A percentile compares a stretch with the other conserved stretches of the same genome.
These are phyloP conservation scores for Omphaloscelis lunosa DNA, from an alignment of 2,888 invertebrate genomes.

Conservation along the genomic window DNA sequence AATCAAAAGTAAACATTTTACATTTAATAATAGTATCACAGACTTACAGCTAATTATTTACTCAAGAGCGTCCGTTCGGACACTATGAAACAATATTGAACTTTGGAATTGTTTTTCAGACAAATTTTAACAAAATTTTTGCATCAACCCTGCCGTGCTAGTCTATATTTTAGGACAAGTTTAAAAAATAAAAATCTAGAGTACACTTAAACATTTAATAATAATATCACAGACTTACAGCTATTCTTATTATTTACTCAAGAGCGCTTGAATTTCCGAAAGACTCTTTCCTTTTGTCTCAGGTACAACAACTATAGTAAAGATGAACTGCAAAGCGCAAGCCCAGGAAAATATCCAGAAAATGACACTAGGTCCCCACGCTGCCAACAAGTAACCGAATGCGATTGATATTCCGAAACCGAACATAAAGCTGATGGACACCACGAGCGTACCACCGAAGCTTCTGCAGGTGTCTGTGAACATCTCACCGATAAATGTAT, in stretches of 20 bases:
- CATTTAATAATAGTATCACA: background rate
- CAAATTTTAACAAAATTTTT: too few relatives aligned
- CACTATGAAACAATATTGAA: background rate
- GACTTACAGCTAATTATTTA: constrained; percentile 3
- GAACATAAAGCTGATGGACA: constrained; percentile 65
- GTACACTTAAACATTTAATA: background rate
- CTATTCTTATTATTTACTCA: constrained; percentile 45
- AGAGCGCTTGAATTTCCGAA: constrained; percentile 70
- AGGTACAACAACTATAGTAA: constrained; percentile 69
- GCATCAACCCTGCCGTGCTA: too few relatives aligned
- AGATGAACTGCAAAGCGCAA: constrained; percentile 63
- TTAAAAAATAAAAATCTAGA: background rate
- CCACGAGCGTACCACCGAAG: constrained; percentile 65
- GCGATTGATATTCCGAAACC: constrained; percentile 68
- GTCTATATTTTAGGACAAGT: background rate
- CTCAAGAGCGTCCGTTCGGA: background rate
- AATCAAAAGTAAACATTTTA: background rate
- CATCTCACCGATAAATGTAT: constrained; percentile 73
- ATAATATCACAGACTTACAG: background rate
- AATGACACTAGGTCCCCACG: constrained; percentile 60
- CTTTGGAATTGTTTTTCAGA: too few relatives aligned
- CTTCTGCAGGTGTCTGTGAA: constrained; percentile 72
- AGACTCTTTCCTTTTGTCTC: constrained; percentile 75
- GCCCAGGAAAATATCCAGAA: constrained; percentile 70
- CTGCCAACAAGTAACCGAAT: constrained; percentile 66